Base-by-base conservation (phyloP, 2,797 vertebrate species). In the Centropyge bicolor region DNA sequence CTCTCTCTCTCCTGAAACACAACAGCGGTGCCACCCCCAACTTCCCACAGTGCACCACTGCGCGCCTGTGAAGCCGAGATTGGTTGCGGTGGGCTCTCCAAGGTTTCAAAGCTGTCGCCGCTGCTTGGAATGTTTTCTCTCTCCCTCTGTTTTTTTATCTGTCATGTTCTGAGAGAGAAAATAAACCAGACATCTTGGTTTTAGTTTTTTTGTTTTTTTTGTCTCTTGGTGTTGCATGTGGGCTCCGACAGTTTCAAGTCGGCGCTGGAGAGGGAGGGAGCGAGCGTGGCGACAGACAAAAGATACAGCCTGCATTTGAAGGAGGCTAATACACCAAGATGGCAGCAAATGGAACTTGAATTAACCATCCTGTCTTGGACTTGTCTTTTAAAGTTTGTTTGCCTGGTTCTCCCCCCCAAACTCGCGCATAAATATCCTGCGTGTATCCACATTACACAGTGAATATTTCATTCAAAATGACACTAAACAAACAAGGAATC, bases 21-120 rank as follows among this genome's bases (percentile, higher is more conserved):
- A 76, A 85, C 78, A 76, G 67, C 8, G 72, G 72, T 12, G 22
- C 79, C 88, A 19, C 64, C 60, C 27, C 55, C 4, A 60, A 85
- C 91, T 85, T 90, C 92, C 92, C 92, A 93, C 80, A 70, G 90
- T 75, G 89, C 86, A 80, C 70, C 68, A 35, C 85, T 57, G 79
- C 80, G 54, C 6, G 81, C 70, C 92, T 92, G 90, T 71, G 80
- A 89, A 88, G 86, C 78, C 2, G 24, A 91, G 91, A 92, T 93
- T 93, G 92, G 89, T 88, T 88, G 88, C 86, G 76, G 79, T 57
- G 68, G 74, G 88, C 88, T 88, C 81, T 88, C 83, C 49, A 41
- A 84, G 72, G 85, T 87, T 90, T 89, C 87, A 80, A 82, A 91
- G 91, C 89, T 83, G 85, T 88, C 76, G 74, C 72, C 10, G 68